Base-by-base conservation (phyloP, 2,888 invertebrate species). In the Harpalus rufipes region DNA sequence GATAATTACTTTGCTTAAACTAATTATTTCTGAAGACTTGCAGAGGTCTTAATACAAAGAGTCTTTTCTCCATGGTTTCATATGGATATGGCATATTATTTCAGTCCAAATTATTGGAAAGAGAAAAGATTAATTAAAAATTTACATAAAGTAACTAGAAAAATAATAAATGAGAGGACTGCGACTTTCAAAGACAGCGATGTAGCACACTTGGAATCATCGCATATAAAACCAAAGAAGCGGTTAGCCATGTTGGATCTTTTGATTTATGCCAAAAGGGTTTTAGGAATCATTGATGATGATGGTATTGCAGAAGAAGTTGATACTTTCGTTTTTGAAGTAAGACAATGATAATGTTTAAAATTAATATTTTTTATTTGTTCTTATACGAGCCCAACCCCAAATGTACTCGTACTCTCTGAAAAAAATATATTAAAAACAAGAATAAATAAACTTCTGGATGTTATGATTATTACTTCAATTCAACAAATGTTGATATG, bases 291-390 rank as follows among this genome's bases (percentile, higher is more conserved):
- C n/a, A 93, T 93, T 58, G 92, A 93, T 87, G 92, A 92, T 86
- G 88, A 89, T 78, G 93, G 93, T 1, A 93, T 94, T 85, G 91
- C 92, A 86, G 94, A 94, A 88, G 94, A 94, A 90, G 94, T 94
- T 1, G 93, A 94, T 86, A 94, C 94, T 0, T 94, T 94, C 85
- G 93, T 94, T 92, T 93, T 94, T 88, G 94, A 93, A 89, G 94
- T 92, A 81, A 63, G 41, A 61, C 25, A 51, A 61, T 74, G 21
- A 12, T 6, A 3, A 25, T 25, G 25, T 2, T 2, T 25, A 25
- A n/a, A n/a, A n/a, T n/a, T n/a, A n/a, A n/a, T n/a, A n/a, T n/a
- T n/a, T n/a, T n/a, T n/a, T n/a, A n/a, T n/a, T n/a, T n/a, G n/a
- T n/a, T n/a, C n/a, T n/a, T n/a, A n/a, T n/a, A n/a, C n/a, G n/a